Evolutionary conservation across 2,113 vertebrate genomes (phyloP), one percentile per base, ranked within the genome.

Genomic region (Dolichotis patagonum): DNA sequence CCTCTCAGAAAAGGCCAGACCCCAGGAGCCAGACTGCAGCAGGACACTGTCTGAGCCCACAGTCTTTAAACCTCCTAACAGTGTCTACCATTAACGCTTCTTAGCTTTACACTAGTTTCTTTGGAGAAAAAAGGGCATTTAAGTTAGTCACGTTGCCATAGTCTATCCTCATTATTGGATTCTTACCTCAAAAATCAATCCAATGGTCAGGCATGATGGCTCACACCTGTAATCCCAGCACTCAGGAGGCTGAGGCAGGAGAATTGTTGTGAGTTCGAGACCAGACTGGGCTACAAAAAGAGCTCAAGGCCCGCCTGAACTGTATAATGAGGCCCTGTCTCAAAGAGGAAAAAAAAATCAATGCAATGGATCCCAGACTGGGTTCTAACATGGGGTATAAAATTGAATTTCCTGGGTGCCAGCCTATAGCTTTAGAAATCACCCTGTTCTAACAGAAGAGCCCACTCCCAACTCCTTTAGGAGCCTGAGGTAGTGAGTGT

Each of bases 1-100:
- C 82, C 62, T 78, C 82, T 95, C 86, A 95, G 93, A 96, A 97
- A 97, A 97, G 90, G 85, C 56, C n/a, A 83, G 94, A 88, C 98
- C 94, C 78, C 86, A 92, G 97, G 97, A 96, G 83, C 67, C 96
- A 94, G 95, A 92, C 94, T 94, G 83, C n/a, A 13, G 46, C 63
- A 43, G 89, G 49, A 73, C 69, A 35, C 91, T 69, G 85, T 97
- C 95, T 95, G 87, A 83, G 90, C 73, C 56, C 19, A 19, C 4
- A 78, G 67, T 63, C 80, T 38, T 52, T 60, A 75, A 58, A 38
- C 38, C 94, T 94, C 38, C 94, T 94, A 88, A 91, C 0, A 3
- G 81, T 88, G 62, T 30, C 95, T 38, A 52, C 77, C 24, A n/a
- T 97, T 96, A 97, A 94, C 89, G 63, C 87, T 97, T 97, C 90